Evolutionary conservation across 2,797 vertebrate species (phyloP).

Genomic region (Pagetopsis macropterus): DNA sequence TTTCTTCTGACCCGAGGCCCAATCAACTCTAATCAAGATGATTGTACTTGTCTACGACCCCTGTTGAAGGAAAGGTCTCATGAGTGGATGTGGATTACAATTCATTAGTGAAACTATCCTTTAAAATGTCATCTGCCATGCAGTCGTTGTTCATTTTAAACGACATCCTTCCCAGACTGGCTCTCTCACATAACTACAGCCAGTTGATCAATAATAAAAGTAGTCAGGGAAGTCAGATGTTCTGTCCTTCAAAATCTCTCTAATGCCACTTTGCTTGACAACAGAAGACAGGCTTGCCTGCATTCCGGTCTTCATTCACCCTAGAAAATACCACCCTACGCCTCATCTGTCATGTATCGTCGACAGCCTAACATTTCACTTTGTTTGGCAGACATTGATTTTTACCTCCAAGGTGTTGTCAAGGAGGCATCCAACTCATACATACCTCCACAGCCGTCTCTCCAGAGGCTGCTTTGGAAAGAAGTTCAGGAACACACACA

Average conservation of each 20-base stretch:
- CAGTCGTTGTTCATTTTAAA: constrained; percentile 53
- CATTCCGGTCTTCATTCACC: constrained; percentile 73
- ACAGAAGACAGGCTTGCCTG: constrained; percentile 68
- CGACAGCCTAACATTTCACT: constrained; percentile 81
- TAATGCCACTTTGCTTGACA: constrained; percentile 72
- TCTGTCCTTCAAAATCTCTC: constrained; percentile 74
- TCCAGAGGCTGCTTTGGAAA: constrained; percentile 63
- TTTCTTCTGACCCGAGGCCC: constrained; percentile 40
- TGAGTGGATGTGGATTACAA: constrained; percentile 56
- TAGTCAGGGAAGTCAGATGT: constrained; percentile 64
- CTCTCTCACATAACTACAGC: constrained; percentile 48
- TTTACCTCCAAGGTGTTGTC: constrained; percentile 81
- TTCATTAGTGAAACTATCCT: constrained; percentile 66
- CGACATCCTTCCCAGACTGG: constrained; percentile 38
- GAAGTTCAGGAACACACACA: constrained; percentile 47
- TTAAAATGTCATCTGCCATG: constrained; percentile 64
- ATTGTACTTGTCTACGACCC: constrained; percentile 46
- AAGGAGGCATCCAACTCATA: constrained; percentile 77
- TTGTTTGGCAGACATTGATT: constrained; percentile 83
- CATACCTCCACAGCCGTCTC: constrained; percentile 62
- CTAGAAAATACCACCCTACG: constrained; percentile 76
- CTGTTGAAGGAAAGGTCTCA: constrained; percentile 44
- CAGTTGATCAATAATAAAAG: constrained; percentile 74
- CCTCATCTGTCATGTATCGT: constrained; percentile 79
- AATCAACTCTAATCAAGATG: constrained; percentile 55